phyloP scores from a whole-genome alignment of 1,140 invertebrate genomes.

The Oscheius sp. region DNA sequence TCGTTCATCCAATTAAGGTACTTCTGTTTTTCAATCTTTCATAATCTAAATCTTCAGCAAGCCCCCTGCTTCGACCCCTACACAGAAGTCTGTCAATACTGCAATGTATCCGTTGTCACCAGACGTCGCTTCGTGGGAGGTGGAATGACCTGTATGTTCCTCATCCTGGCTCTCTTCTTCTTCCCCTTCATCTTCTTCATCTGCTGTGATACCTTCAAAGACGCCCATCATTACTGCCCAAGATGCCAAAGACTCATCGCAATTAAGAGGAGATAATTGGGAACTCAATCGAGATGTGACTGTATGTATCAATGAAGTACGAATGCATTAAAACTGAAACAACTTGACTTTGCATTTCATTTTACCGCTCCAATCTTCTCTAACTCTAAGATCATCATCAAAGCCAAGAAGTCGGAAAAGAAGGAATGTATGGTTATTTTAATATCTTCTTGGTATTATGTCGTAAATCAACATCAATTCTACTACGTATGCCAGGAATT shows the following conservation, averaged over 20 bases:
- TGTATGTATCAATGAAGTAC: too few species aligned
- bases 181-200: not conserved
- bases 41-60: not conserved
- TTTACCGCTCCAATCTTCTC: too few species aligned
- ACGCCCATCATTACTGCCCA: conserved; percentile 1
- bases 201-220: not conserved
- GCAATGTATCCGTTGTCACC: not conserved
- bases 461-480: too few species aligned
- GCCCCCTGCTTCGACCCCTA: conserved; percentile 1
- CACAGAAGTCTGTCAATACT: not conserved
- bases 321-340: too few species aligned
- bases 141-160: conserved; percentile 4
- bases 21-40: not conserved
- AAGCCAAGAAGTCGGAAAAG: too few species aligned
- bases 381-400: too few species aligned
- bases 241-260: not conserved
- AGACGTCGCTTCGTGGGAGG: not conserved
- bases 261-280: not conserved
- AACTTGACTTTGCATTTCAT: too few species aligned
- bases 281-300: too few species aligned
- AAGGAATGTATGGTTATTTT: too few species aligned
- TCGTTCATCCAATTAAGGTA: not conserved
- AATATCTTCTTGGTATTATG: too few species aligned
- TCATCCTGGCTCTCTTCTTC: not conserved
- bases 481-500: too few species aligned